Evolutionary conservation across 2,888 invertebrate genomes (phyloP), one percentile per base, ranked within the genome.

Genomic region (Chloromyia formosa): DNA sequence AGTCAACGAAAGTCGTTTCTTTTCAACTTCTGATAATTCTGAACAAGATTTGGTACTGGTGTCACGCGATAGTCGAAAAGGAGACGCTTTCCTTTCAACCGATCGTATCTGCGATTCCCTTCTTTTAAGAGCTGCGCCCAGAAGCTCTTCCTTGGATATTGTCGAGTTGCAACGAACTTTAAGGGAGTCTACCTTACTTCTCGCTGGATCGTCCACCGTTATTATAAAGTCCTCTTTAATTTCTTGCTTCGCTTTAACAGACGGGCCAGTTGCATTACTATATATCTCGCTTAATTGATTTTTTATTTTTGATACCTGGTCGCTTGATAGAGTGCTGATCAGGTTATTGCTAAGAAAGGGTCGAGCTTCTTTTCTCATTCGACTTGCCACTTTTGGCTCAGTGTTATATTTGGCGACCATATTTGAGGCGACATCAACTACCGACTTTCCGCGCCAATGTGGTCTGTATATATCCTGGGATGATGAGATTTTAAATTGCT

Each of bases 281-380:
- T 94, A 95, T 76, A 95, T 94, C 78, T 94, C 93, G 79, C 91
- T 92, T 0, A 95, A 84, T 82, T 94, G 94, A 79, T 89, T 89
- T 83, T 94, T 94, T 56, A 95, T 86, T 27, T 92, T 91, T 79
- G 90, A 91, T 0, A 94, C 92, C 86, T 95, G 94, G 78, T 95
- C 94, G 85, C 92, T 90, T 0, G 94, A 94, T 58, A 95, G 85
- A 80, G 94, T 94, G 81, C 94, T 94, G 89, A 94, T 94, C 72
- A 94, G 87, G 75, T 92, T 89, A 80, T 90, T 92, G 7, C 93
- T 93, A 12, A 94, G 88, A 9, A 93, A 92, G 81, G 87, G 78
- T 85, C 86, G 82, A 84, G 87, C 62, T 84, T 85, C 75, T 84
- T 82, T 78, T 86, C 88, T 79, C 10, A 87, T 84, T 1, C 87